These are phyloP conservation scores for Melinaea menophilus DNA, from an alignment of 2,888 invertebrate genomes.

Conservation along the genomic window DNA sequence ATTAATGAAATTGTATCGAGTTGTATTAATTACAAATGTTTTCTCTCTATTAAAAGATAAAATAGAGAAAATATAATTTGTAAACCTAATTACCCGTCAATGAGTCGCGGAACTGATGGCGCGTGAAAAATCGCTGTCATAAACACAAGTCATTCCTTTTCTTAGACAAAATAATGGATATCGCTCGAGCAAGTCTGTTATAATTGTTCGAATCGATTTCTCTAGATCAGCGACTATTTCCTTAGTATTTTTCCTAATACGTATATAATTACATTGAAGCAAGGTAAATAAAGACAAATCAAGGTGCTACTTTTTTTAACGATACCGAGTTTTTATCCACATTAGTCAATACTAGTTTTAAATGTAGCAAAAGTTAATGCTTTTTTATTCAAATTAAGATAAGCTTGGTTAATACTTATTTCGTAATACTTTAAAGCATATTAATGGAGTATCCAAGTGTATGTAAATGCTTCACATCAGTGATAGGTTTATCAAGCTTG, in stretches of 20 bases:
- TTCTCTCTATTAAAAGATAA: background rate
- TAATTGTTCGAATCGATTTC: constrained; percentile 15
- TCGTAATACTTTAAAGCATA: too few relatives aligned
- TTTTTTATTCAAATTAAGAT: too few relatives aligned
- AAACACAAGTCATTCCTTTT: background rate
- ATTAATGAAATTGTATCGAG: too few relatives aligned
- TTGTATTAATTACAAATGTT: too few relatives aligned
- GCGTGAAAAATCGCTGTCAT: background rate
- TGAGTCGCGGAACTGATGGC: background rate
- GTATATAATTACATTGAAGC: background rate
- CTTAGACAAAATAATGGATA: constrained; percentile 1
- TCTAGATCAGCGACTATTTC: constrained; percentile 11
- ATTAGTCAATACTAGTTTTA: background rate
- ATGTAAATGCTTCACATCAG: constrained; percentile 3
- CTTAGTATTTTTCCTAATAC: background rate
- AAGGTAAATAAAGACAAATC: constrained; percentile 1
- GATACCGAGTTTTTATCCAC: background rate
- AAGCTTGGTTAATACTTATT: too few relatives aligned
- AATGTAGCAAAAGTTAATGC: background rate
- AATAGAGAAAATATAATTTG: background rate
- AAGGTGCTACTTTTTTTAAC: background rate
- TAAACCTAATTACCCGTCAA: background rate
- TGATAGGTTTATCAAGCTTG: constrained; percentile 12
- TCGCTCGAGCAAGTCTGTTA: background rate
- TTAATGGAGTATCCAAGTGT: background rate